Base-by-base conservation (phyloP, 2,113 vertebrate species). In the Erythrocercus mccallii region DNA sequence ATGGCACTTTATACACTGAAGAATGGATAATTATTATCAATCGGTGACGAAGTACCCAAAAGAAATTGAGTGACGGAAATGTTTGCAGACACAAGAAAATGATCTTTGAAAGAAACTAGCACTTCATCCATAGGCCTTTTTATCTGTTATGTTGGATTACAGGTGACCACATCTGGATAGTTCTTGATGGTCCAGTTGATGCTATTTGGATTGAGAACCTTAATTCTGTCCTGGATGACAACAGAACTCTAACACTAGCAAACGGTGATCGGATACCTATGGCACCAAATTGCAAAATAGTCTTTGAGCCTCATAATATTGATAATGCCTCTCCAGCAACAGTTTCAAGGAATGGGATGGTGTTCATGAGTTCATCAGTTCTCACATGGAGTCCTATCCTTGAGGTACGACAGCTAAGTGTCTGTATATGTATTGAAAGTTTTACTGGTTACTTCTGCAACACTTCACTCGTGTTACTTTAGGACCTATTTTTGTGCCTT, bases 151-250 rank as follows among this genome's bases (percentile, higher is more conserved):
- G 81, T 71, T 90, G 42, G 15, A 30, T 80, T 95, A 16, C 92
- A 99, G 99, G 99, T 57, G 99, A 99, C 47, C 98, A 99, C 86
- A 98, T 99, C 84, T 99, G 99, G 99, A 99, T 99, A 78, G 98
- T 99, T 81, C 98, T 99, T 88, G 99, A 99, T 97, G 99, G 99
- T 54, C 99, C 99, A 24, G 99, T 99, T 18, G 99, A 99, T 85
- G 99, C 99, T 51, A 99, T 99, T 97, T 99, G 99, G 99, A 99
- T 99, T 92, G 99, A 99, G 97, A 99, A 99, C 85, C 98, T 99
- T 44, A 99, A 99, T 97, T 99, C 99, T 2, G 99, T 99, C 74
- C 97, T 99, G 95, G 99, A 99, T 86, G 99, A 99, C 95, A 99
- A 99, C 95, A 99, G 97, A 97, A 99, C 99, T 20, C 98, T 99